Percentiles rank a stretch among this genome's conserved stretches.
Evolutionary conservation across 2,888 invertebrate genomes (phyloP).

Genomic region (Netelia inedita): DNA sequence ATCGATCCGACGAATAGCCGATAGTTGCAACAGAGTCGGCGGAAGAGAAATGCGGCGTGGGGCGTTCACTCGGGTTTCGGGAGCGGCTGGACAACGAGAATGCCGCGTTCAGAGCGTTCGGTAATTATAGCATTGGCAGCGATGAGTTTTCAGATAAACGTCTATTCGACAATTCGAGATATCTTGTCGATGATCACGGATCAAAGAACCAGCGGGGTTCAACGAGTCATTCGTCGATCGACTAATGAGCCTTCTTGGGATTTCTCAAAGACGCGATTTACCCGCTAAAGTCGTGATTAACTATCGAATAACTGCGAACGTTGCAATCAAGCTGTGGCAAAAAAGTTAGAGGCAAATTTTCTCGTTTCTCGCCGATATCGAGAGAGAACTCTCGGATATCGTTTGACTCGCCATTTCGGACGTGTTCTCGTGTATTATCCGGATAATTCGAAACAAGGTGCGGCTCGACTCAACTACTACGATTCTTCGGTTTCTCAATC

Average conservation of each 20-base stretch:
- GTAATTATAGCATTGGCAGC: constrained; percentile 22
- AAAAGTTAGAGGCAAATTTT: not conserved
- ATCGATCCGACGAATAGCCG: constrained; percentile 56
- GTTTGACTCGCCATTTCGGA: constrained; percentile 36
- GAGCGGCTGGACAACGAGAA: constrained; percentile 64
- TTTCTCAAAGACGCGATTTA: not conserved
- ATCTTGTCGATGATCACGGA: not conserved
- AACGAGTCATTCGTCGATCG: constrained; percentile 9
- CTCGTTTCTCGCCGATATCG: not conserved
- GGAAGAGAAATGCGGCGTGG: constrained; percentile 58
- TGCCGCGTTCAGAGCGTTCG: constrained; percentile 13
- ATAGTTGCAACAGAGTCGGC: constrained; percentile 40
- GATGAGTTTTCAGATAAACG: constrained; percentile 37
- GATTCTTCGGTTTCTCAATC: constrained; percentile 57
- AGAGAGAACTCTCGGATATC: not conserved
- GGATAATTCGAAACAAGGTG: constrained; percentile 56
- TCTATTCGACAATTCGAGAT: not conserved
- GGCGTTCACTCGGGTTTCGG: constrained; percentile 41
- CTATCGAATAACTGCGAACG: not conserved
- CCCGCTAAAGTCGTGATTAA: constrained; percentile 2
- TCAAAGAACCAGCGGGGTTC: not conserved
- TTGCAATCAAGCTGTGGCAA: not conserved
- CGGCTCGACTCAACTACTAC: constrained; percentile 37
- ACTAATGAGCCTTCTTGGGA: not conserved
- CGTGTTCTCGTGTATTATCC: constrained; percentile 19